Percentiles rank a stretch among this genome's conserved stretches.
phyloP scores from a whole-genome alignment of 2,888 invertebrate species.

The Eulithis testata region DNA sequence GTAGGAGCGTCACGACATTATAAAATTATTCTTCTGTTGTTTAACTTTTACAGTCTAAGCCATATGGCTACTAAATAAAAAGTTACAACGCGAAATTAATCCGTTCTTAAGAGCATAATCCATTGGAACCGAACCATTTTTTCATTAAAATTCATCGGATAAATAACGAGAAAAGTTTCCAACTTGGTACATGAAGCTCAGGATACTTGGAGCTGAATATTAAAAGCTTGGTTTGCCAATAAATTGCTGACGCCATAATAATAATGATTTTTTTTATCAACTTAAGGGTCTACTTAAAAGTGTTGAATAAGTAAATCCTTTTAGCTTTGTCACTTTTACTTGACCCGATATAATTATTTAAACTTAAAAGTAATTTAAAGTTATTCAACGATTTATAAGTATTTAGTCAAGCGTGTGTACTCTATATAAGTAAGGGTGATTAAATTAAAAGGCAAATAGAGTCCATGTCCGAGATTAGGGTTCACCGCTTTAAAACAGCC shows the following conservation, averaged over 20 bases:
- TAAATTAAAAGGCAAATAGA: too few species aligned
- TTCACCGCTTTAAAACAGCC: background rate
- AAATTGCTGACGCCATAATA: background rate
- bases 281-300: too few species aligned
- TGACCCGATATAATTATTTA: too few species aligned
- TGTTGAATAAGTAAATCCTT: too few species aligned
- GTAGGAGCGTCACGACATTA: too few species aligned
- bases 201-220: background rate
- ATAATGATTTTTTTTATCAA: background rate
- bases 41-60: background rate
- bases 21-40: too few species aligned
- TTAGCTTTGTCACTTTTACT: too few species aligned
- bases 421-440: too few species aligned
- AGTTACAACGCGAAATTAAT: constrained; percentile 19
- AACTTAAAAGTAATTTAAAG: too few species aligned
- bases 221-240: background rate
- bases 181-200: constrained; percentile 30
- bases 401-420: too few species aligned
- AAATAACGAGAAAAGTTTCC: constrained; percentile 49
- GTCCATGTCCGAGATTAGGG: background rate
- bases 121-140: constrained; percentile 41
- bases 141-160: constrained; percentile 52
- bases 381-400: too few species aligned
- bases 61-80: constrained; percentile 1
- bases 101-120: constrained; percentile 41